Evolutionary conservation across 2,888 invertebrate genomes (phyloP), one percentile per base, ranked within the genome.

Genomic region (Lasioglossum malachurum): DNA sequence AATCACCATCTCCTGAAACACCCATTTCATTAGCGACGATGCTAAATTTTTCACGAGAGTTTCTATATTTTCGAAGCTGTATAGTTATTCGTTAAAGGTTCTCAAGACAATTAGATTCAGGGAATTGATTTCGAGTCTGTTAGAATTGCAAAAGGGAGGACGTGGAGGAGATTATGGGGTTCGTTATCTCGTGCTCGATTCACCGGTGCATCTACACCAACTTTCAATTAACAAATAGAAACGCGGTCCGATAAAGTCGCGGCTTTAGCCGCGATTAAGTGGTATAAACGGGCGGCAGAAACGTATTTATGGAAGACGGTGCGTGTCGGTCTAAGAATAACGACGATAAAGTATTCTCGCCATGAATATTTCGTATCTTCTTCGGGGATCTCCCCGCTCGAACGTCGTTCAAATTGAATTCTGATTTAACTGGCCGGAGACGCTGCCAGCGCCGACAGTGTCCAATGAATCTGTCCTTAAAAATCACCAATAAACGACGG

Each of bases 391-490:
- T 92, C 88, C 83, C 86, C 64, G 82, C 78, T 84, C 79, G 83
- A 83, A 74, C 87, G 86, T 80, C 86, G 88, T 84, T 88, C 88
- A 90, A 94, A 94, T 94, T 94, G 94, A 94, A 94, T 93, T 94
- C 92, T 93, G 93, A 94, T 94, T 94, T 93, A 94, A 89, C 88
- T 89, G 83, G 79, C 86, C 80, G 87, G 84, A 79, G 23, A 10
- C 81, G 79, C 76, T 87, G 87, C 87, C 82, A 79, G 80, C 84
- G 69, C 60, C 60, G 60, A 31, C 60, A 7, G 27, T 27, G 60
- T 14, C 8, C 14, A 49, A 49, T 53, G 31, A 64, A 16, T 64
- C 60, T 27, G 60, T 31, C 27, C 60, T 12, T 1, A 27, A 27
- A 23, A 23, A 53, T 10, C 46, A 16, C 16, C 46, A 1, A 46